phyloP scores from a whole-genome alignment of 1,140 invertebrate species.

The Atopsyche davidsoni region DNA sequence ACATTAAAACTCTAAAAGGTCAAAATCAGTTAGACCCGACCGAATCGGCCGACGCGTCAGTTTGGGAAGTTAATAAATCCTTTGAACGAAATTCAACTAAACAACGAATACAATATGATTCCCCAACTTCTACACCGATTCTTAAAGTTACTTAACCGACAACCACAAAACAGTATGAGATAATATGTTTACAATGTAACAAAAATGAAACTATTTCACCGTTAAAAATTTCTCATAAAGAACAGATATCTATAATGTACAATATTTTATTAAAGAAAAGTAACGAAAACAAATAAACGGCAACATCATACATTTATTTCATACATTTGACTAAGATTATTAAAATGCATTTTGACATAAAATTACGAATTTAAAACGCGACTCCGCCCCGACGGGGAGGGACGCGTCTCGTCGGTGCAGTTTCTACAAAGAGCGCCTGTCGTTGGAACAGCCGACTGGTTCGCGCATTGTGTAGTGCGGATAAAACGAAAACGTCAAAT shows the following conservation, averaged over 20 bases:
- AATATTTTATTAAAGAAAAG: slow-evolving; percentile 26
- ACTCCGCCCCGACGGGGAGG: no score
- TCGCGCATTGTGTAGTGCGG: no score
- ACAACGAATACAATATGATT: slow-evolving; percentile 18
- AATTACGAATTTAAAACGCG: slow-evolving; percentile 15
- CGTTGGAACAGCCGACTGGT: no score
- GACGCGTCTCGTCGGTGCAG: no score
- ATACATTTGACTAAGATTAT: slow-evolving; percentile 29
- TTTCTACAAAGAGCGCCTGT: no score
- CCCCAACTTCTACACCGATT: slow-evolving; percentile 10
- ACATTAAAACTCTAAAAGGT: slow-evolving; percentile 5
- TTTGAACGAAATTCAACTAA: slow-evolving; percentile 28
- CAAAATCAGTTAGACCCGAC: slow-evolving; percentile 1
- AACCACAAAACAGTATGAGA: slow-evolving; percentile 23
- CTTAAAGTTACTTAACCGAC: slow-evolving; percentile 12
- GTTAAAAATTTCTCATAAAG: slow-evolving; percentile 23
- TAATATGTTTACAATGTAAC: slow-evolving; percentile 25
- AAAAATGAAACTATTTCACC: slow-evolving; percentile 25
- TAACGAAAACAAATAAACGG: slow-evolving; percentile 28
- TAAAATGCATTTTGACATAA: slow-evolving; percentile 17
- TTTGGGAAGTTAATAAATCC: slow-evolving; percentile 7
- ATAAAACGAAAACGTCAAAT: no score
- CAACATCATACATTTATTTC: slow-evolving; percentile 24
- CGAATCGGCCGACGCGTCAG: background rate
- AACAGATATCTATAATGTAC: slow-evolving; percentile 28